These are phyloP conservation scores for Campylomormyrus numenius DNA, from an alignment of 2,113 vertebrate genomes.

Conservation along the genomic window DNA sequence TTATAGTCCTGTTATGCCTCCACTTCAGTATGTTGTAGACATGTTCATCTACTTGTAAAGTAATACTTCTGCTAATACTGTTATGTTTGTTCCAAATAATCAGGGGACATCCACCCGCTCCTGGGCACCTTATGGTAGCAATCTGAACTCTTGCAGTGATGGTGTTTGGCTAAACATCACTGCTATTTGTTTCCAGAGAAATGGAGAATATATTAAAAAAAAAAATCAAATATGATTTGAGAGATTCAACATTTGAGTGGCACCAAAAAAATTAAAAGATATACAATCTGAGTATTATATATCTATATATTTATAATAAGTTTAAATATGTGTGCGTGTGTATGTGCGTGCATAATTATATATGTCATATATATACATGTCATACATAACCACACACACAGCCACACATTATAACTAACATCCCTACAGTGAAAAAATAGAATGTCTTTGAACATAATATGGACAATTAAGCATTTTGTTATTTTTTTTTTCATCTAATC, in stretches of 20 bases:
- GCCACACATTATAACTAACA: constrained; percentile 62
- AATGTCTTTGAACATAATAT: constrained; percentile 89
- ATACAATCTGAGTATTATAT: constrained; percentile 55
- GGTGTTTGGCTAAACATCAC: not conserved
- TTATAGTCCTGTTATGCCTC: constrained; percentile 29
- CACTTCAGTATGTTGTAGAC: constrained; percentile 40
- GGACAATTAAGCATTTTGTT: constrained; percentile 74
- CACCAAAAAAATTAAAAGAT: constrained; percentile 46
- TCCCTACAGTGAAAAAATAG: constrained; percentile 94
- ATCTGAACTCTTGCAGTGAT: constrained; percentile 22
- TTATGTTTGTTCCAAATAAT: constrained; percentile 39
- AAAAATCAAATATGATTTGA: constrained; percentile 34
- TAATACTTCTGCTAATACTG: constrained; percentile 37
- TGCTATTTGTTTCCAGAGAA: constrained; percentile 30
- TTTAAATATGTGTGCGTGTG: constrained; percentile 67
- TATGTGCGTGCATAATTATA: constrained; percentile 34
- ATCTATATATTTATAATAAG: constrained; percentile 60
- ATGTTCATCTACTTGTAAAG: constrained; percentile 37
- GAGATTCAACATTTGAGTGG: constrained; percentile 33
- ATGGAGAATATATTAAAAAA: constrained; percentile 27
- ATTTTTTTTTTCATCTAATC: constrained; percentile 54
- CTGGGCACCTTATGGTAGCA: constrained; percentile 38
- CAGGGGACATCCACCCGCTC: constrained; percentile 34
- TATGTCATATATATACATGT: constrained; percentile 39
- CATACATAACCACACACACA: constrained; percentile 41